These are phyloP conservation scores for Colinus virginianus DNA, from an alignment of 2,113 vertebrate genomes.

Conservation along the genomic window DNA sequence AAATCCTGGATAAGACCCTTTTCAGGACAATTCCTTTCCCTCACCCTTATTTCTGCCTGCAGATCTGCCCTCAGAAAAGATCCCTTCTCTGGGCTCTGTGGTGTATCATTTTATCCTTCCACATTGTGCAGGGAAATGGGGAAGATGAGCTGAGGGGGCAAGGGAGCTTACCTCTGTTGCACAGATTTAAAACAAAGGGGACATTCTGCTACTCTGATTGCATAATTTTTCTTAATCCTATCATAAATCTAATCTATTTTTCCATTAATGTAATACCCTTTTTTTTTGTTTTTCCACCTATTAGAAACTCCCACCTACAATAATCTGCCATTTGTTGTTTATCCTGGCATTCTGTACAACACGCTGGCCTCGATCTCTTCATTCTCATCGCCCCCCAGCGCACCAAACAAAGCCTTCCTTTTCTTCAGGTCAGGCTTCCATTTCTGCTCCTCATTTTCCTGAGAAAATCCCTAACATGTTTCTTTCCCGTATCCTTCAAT, in stretches of 20 bases:
- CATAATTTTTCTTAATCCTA: not conserved
- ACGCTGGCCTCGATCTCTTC: not conserved
- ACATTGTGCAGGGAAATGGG: not conserved
- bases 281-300: not conserved
- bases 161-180: not conserved
- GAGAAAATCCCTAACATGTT: conserved; percentile 4
- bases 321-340: conserved; percentile 19
- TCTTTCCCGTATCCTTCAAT: not conserved
- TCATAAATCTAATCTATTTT: not conserved
- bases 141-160: not conserved
- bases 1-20: conserved; percentile 8
- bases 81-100: not conserved
- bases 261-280: not conserved
- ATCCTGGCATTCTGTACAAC: not conserved
- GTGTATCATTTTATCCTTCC: not conserved
- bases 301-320: not conserved
- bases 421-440: not conserved
- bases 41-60: not conserved
- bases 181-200: not conserved
- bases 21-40: conserved; percentile 12
- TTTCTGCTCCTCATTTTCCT: not conserved
- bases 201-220: not conserved
- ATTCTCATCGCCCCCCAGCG: conserved; percentile 14
- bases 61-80: conserved; percentile 29
- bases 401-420: conserved; percentile 20